These are phyloP conservation scores for Vulpes vulpes DNA, from an alignment of 2,113 vertebrate genomes.

Conservation along the genomic window DNA sequence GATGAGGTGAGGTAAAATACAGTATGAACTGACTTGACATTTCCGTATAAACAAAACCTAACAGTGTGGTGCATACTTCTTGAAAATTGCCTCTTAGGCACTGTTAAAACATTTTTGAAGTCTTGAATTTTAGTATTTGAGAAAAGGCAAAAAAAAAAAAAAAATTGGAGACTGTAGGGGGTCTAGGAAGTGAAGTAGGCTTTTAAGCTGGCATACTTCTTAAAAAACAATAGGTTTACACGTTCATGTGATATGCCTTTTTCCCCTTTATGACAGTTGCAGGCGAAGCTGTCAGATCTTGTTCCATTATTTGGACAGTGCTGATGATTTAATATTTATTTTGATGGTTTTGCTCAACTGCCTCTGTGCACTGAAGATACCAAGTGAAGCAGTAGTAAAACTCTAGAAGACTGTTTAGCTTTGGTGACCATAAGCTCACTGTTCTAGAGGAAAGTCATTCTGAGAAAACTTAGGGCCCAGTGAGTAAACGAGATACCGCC, in stretches of 20 bases:
- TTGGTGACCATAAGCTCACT: neutral
- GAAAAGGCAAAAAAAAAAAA: conserved; percentile 41
- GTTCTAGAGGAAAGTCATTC: conserved; percentile 44
- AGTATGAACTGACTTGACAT: neutral
- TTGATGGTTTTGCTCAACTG: conserved; percentile 44
- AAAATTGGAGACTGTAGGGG: neutral
- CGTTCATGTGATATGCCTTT: neutral
- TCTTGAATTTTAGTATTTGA: conserved; percentile 60
- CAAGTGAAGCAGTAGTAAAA: conserved; percentile 21
- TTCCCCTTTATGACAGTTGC: neutral
- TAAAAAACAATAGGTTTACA: neutral
- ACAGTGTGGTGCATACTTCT: neutral
- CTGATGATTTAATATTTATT: conserved; percentile 49
- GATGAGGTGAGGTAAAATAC: conserved; percentile 4
- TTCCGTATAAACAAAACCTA: neutral
- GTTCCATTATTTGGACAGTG: neutral
- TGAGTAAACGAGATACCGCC: neutral
- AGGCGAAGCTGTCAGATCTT: conserved; percentile 38
- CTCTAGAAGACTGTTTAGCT: neutral
- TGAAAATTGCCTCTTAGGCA: conserved; percentile 22
- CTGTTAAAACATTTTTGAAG: neutral
- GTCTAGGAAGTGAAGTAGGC: conserved; percentile 13
- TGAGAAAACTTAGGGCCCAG: neutral
- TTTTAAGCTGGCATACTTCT: conserved; percentile 48
- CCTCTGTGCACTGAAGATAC: neutral